These are phyloP conservation scores for Anastrepha ludens DNA, from an alignment of 1,140 invertebrate species.

Conservation along the genomic window DNA sequence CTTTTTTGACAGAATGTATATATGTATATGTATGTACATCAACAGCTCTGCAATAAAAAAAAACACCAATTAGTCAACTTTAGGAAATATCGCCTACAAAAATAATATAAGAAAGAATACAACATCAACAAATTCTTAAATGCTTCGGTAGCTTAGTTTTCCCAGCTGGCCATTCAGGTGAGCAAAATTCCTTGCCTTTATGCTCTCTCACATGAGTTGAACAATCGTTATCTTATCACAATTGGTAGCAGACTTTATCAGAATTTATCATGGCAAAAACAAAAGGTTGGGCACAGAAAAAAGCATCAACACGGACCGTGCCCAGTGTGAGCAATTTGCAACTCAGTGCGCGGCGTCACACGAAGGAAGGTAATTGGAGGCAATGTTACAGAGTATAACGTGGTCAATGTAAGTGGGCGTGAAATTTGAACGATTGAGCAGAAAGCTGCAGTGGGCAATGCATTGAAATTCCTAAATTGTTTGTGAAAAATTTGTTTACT, in stretches of 20 bases:
- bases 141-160: no score
- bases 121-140: neutral
- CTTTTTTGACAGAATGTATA: no score
- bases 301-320: neutral
- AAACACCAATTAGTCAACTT: no score
- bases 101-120: neutral
- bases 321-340: neutral
- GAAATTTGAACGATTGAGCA: neutral
- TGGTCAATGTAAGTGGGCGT: neutral
- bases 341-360: constrained; percentile 18
- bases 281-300: constrained; percentile 45
- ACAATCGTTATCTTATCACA: constrained; percentile 16
- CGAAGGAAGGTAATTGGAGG: neutral
- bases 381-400: neutral
- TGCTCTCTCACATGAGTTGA: neutral
- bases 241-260: constrained; percentile 13
- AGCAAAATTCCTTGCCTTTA: neutral
- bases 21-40: no score
- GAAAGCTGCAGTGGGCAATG: neutral
- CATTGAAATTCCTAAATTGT: neutral
- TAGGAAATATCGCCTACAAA: no score
- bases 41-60: neutral
- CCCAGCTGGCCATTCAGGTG: neutral
- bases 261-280: constrained; percentile 17
- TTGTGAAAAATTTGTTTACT: neutral